These are phyloP conservation scores for Lasioglossum pauxillum DNA, from an alignment of 2,888 invertebrate genomes.

Conservation along the genomic window DNA sequence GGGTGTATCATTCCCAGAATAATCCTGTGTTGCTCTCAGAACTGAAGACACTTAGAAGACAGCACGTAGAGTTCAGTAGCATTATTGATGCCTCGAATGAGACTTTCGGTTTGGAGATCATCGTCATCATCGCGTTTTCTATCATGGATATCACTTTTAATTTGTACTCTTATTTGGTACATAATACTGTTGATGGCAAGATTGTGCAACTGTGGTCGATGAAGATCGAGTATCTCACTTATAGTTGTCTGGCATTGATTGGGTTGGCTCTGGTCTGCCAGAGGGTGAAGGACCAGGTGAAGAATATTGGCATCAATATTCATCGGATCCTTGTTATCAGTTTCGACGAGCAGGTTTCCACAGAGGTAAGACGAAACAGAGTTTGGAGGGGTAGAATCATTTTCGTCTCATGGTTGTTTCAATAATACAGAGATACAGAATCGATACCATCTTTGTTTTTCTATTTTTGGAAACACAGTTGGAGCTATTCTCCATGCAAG, in stretches of 20 bases:
- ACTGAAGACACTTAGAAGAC: slow-evolving; percentile 70
- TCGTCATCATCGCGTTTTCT: slow-evolving; percentile 69
- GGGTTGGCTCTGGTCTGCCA: slow-evolving; percentile 68
- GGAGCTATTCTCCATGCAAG: slow-evolving; percentile 75
- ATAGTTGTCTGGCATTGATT: slow-evolving; percentile 63
- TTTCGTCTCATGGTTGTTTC: too few relatives aligned
- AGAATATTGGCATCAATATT: slow-evolving; percentile 65
- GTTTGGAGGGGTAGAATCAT: too few relatives aligned
- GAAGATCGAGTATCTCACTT: slow-evolving; percentile 52
- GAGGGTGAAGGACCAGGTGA: slow-evolving; percentile 63
- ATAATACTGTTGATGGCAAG: fast-evolving
- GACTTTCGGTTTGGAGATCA: slow-evolving; percentile 72
- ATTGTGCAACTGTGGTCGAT: slow-evolving; percentile 60
- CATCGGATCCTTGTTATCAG: slow-evolving; percentile 73
- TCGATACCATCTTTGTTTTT: slow-evolving; percentile 23
- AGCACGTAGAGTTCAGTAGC: slow-evolving; percentile 74
- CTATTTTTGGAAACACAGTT: slow-evolving; percentile 59
- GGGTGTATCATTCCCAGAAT: slow-evolving; percentile 71
- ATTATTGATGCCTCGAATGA: slow-evolving; percentile 69
- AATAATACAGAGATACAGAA: not conserved
- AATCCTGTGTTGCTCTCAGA: slow-evolving; percentile 73
- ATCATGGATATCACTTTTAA: slow-evolving; percentile 76
- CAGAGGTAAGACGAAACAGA: slow-evolving; percentile 67
- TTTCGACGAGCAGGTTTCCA: slow-evolving; percentile 68
- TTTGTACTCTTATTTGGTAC: slow-evolving; percentile 9